Evolutionary conservation across 1,140 invertebrate genomes (phyloP).

Genomic region (Propsilocerus akamusi): DNA sequence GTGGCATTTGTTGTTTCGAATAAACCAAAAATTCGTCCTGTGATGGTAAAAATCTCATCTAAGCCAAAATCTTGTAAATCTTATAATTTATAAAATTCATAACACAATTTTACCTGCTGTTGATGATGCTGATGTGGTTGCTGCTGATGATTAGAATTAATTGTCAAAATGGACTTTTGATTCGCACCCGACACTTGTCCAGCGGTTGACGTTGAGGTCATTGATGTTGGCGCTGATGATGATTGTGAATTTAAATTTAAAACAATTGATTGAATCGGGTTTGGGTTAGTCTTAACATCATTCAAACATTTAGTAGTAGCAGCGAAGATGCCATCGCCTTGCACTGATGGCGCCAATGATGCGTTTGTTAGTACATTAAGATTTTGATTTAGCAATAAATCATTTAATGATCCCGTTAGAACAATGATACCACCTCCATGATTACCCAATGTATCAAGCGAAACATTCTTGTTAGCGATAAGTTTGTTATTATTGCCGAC

Average conservation of each 20-base stretch:
- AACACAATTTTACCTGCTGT: slow-evolving; percentile 14
- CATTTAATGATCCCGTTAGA: slow-evolving; percentile 2
- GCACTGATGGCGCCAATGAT: slow-evolving; percentile 6
- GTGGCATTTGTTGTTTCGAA: not conserved
- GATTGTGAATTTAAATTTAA: slow-evolving; percentile 15
- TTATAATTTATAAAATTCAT: too few species aligned
- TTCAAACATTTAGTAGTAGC: not conserved
- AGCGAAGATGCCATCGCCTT: not conserved
- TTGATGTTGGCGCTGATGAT: slow-evolving; percentile 15
- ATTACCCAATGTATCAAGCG: too few species aligned
- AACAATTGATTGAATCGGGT: not conserved
- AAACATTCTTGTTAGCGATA: slow-evolving; percentile 2
- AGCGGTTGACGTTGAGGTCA: slow-evolving; percentile 9
- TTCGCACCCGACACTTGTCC: slow-evolving; percentile 6
- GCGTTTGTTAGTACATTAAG: slow-evolving; percentile 6
- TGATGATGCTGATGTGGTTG: too few species aligned
- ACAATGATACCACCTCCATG: not conserved
- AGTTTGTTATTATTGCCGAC: not conserved
- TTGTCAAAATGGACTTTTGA: slow-evolving; percentile 15
- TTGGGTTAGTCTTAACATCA: slow-evolving; percentile 4
- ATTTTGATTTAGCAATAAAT: slow-evolving; percentile 7
- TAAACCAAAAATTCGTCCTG: not conserved
- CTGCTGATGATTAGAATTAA: slow-evolving; percentile 13
- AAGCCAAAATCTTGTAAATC: not conserved
- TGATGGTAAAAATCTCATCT: not conserved